Conservation (phyloP, 2,797 vertebrate species). For the Rhincodon typus region DNA sequence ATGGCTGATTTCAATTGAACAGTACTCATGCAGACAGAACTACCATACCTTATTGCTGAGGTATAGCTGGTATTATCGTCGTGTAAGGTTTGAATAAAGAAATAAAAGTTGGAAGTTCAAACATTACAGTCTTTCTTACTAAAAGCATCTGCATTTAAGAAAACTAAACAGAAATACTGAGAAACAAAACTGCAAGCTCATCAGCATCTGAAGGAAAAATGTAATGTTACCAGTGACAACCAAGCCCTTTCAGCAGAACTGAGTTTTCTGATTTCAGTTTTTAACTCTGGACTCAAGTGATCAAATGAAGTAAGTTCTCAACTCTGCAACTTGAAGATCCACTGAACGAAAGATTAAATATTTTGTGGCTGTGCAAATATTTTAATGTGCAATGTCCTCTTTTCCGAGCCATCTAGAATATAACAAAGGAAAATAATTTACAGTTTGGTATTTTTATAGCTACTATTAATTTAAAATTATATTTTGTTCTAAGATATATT, state of each 20-base stretch:
- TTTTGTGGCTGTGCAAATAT: neutral
- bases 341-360: neutral
- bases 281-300: neutral
- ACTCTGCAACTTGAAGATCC: neutral
- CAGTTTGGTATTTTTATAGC: constrained; percentile 42
- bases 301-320: neutral
- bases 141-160: neutral
- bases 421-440: constrained; percentile 44
- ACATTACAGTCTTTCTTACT: no score
- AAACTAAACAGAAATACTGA: neutral
- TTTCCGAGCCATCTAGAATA: neutral
- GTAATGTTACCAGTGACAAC: neutral
- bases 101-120: neutral
- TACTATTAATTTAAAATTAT: constrained; percentile 41
- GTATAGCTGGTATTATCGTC: neutral
- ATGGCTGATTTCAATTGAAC: neutral
- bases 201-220: neutral
- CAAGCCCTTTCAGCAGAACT: neutral
- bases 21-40: neutral
- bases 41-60: constrained; percentile 20
- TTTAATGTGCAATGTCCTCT: neutral
- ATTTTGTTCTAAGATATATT: constrained; percentile 35
- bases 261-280: neutral
- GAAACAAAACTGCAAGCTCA: neutral
- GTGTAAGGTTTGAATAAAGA: neutral